A percentile compares a stretch with the other conserved stretches of the same genome.
Evolutionary conservation across 2,113 vertebrate genomes (phyloP).

Genomic region (Sylvietta virens): DNA sequence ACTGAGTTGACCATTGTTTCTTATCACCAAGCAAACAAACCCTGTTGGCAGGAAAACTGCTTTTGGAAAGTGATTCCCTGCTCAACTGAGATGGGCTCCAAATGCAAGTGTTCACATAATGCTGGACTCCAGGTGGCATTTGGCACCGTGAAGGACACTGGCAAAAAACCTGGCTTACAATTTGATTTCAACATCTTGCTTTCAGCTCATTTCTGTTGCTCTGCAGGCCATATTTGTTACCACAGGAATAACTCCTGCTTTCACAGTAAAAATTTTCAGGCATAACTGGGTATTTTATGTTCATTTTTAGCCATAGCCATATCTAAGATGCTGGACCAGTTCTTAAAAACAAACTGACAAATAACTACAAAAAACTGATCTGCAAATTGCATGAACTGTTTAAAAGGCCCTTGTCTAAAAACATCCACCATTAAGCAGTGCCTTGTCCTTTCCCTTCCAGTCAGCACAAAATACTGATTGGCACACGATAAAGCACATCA

Average conservation of each 20-base stretch:
- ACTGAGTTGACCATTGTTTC: slow-evolving; percentile 29
- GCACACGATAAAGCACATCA: background rate
- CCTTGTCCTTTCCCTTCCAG: background rate
- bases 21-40: slow-evolving; percentile 48
- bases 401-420: background rate
- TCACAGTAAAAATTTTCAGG: background rate
- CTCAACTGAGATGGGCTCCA: background rate
- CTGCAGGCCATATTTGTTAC: background rate
- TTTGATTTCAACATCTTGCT: background rate
- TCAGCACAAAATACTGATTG: background rate
- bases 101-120: background rate
- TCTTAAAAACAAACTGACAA: background rate
- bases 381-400: background rate
- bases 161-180: background rate
- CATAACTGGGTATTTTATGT: background rate
- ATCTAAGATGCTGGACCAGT: background rate
- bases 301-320: background rate
- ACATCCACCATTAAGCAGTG: background rate
- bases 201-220: background rate
- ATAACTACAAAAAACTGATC: background rate
- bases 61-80: background rate
- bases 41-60: slow-evolving; percentile 1
- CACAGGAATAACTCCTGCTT: background rate
- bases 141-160: background rate
- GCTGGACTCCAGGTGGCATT: background rate